Conservation (phyloP, 2,888 invertebrate genomes). For the Drosophila meridiana region DNA sequence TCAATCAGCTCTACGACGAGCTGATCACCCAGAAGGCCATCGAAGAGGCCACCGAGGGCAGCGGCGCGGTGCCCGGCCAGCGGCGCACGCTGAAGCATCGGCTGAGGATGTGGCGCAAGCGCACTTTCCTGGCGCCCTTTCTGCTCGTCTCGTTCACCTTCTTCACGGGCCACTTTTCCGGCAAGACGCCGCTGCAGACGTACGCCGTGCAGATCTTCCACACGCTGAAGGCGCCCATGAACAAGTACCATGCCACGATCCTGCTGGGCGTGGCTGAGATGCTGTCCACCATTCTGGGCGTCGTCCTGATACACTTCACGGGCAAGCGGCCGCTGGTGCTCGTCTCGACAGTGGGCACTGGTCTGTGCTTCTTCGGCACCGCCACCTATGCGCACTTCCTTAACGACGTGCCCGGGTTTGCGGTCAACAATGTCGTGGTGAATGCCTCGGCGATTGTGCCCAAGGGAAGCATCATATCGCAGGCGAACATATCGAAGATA, state of each 20-base stretch:
- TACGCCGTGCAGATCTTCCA: slow-evolving; percentile 91
- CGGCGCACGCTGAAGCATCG: slow-evolving; percentile 59
- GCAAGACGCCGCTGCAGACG: slow-evolving; percentile 90
- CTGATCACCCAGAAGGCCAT: slow-evolving; percentile 81
- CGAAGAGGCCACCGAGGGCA: slow-evolving; percentile 68
- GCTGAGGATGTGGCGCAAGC: slow-evolving; percentile 86
- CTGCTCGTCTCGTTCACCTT: slow-evolving; percentile 88
- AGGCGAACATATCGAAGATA: slow-evolving; percentile 83
- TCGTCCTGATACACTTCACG: slow-evolving; percentile 89
- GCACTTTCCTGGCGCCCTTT: slow-evolving; percentile 90
- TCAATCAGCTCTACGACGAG: slow-evolving; percentile 83
- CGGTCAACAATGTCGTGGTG: slow-evolving; percentile 83
- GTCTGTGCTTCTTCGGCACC: slow-evolving; percentile 87
- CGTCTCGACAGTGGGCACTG: slow-evolving; percentile 89
- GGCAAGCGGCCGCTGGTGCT: slow-evolving; percentile 90
- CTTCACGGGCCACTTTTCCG: slow-evolving; percentile 91
- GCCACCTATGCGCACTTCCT: slow-evolving; percentile 84
- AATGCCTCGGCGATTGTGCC: slow-evolving; percentile 83
- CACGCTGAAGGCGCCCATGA: slow-evolving; percentile 89
- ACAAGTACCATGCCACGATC: slow-evolving; percentile 91
- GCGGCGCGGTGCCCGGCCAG: slow-evolving; percentile 31
- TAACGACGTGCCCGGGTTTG: slow-evolving; percentile 84
- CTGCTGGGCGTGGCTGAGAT: slow-evolving; percentile 90
- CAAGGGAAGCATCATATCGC: slow-evolving; percentile 80
- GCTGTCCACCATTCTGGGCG: slow-evolving; percentile 88